Conservation (phyloP, 1,140 invertebrate genomes). For the Tribolium castaneum region DNA sequence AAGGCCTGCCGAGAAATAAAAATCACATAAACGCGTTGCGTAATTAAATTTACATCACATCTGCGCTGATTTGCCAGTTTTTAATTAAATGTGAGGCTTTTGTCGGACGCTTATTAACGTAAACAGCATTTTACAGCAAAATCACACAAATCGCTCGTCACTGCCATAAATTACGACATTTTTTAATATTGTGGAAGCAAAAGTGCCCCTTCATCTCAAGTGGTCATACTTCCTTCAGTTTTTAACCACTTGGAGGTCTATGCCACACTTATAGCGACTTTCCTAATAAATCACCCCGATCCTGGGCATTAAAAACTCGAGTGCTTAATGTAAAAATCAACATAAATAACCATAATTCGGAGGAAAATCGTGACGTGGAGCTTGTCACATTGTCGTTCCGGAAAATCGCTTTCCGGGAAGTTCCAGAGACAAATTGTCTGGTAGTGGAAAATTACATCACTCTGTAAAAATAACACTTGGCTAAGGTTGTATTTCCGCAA, state of each 20-base stretch:
- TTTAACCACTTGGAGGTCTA: conserved; percentile 18
- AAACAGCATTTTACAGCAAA: conserved; percentile 7
- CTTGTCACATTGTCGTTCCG: background rate
- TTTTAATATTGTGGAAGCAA: conserved; percentile 17
- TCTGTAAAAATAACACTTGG: background rate
- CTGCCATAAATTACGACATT: conserved; percentile 1
- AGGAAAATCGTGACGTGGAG: background rate
- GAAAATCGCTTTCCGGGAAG: conserved; percentile 10
- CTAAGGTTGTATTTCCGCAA: background rate
- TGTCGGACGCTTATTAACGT: background rate
- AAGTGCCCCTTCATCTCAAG: conserved; percentile 22
- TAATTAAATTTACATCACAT: conserved; percentile 30
- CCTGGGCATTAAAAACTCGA: background rate
- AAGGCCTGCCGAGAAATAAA: conserved; percentile 22
- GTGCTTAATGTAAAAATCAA: background rate
- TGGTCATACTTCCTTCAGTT: conserved; percentile 30
- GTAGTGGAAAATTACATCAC: background rate
- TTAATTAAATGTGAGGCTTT: conserved; percentile 20
- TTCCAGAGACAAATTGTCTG: conserved; percentile 13
- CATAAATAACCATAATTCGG: background rate
- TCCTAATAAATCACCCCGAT: background rate
- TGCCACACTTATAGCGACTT: background rate
- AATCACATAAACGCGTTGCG: conserved; percentile 12
- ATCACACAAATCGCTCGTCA: conserved; percentile 20
- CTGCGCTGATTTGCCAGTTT: conserved; percentile 29